Evolutionary conservation across 2,888 invertebrate species (phyloP).

Genomic region (Drosophila diplacantha): DNA sequence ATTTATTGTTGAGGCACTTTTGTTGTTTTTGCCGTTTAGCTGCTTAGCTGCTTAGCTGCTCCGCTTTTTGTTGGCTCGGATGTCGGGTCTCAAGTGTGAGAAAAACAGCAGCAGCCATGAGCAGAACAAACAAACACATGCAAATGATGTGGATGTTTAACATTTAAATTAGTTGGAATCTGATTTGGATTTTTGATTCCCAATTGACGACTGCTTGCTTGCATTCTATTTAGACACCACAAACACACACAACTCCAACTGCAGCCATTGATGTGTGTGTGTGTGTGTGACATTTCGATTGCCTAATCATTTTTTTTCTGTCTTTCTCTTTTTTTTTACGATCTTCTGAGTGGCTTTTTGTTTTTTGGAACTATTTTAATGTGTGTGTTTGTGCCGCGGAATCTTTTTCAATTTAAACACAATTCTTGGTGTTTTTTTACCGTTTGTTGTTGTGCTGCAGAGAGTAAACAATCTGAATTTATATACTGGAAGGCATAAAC

Average conservation of each 20-base stretch:
- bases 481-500: conserved; percentile 37
- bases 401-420: conserved; percentile 24
- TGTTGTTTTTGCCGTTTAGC: conserved; percentile 37
- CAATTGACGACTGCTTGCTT: conserved; percentile 43
- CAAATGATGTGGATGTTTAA: conserved; percentile 46
- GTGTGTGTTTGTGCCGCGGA: conserved; percentile 16
- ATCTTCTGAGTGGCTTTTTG: conserved; percentile 42
- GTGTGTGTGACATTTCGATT: conserved; percentile 49
- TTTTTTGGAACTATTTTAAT: conserved; percentile 37
- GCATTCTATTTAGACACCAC: conserved; percentile 41
- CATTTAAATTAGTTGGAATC: conserved; percentile 69
- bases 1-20: conserved; percentile 70
- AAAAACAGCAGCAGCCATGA: conserved; percentile 26
- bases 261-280: conserved; percentile 2
- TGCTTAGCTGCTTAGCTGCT: conserved; percentile 27
- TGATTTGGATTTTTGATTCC: conserved; percentile 43
- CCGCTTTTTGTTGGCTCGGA: conserved; percentile 13
- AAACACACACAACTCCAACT: conserved; percentile 12
- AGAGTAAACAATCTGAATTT: conserved; percentile 39
- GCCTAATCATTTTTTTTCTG: conserved; percentile 48
- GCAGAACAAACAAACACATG: conserved; percentile 29
- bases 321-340: conserved; percentile 34
- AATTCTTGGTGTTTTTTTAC: conserved; percentile 15
- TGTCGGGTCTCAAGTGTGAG: conserved; percentile 43
- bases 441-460: conserved; percentile 15